These are phyloP conservation scores for Glossophaga mutica DNA, from an alignment of 2,797 vertebrate genomes.

Conservation along the genomic window DNA sequence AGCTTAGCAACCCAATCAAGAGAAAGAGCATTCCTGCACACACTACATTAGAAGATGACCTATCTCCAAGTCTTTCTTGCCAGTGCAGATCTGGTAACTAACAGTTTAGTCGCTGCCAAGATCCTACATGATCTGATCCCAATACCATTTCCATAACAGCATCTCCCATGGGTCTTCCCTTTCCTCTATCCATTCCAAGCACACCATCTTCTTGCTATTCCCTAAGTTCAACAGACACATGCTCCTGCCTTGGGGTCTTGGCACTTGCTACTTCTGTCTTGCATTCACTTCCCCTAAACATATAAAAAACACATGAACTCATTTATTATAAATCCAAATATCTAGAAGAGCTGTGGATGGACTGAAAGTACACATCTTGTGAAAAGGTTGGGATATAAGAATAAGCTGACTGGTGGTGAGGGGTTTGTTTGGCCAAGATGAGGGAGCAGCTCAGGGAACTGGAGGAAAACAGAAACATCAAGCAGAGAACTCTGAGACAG, in stretches of 20 bases:
- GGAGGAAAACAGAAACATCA: neutral
- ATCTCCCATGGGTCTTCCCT: neutral
- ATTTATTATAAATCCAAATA: neutral
- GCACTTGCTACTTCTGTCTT: neutral
- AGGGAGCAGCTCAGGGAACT: neutral
- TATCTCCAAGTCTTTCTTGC: neutral
- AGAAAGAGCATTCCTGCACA: conserved; percentile 1
- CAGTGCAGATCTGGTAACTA: neutral
- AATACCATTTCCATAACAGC: neutral
- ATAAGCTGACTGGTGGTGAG: neutral
- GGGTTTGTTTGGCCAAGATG: neutral
- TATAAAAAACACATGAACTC: neutral
- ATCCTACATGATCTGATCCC: neutral
- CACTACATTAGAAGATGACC: neutral
- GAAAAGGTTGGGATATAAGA: neutral
- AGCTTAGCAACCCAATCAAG: conserved; percentile 35
- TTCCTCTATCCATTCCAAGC: neutral
- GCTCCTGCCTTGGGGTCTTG: neutral
- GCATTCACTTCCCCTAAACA: neutral
- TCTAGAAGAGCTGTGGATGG: neutral
- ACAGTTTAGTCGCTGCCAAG: neutral
- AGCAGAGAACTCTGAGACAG: neutral
- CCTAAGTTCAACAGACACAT: neutral
- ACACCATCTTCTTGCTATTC: neutral
- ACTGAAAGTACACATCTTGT: neutral